phyloP scores from a whole-genome alignment of 2,888 invertebrate species.

The Anarsia innoxiella region DNA sequence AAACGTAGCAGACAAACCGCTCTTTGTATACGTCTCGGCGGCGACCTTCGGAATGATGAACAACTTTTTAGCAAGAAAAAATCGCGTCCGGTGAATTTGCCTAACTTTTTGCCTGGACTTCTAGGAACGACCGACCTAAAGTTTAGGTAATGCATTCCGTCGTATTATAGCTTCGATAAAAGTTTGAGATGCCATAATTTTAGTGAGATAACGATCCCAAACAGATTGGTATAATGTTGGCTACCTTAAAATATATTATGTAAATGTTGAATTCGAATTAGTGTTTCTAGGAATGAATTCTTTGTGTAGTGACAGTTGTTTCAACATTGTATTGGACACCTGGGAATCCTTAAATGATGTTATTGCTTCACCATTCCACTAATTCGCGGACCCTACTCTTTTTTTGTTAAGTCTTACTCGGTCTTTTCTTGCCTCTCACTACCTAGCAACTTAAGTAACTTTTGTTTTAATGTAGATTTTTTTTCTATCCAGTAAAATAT shows the following conservation, averaged over 20 bases:
- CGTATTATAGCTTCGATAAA: conserved; percentile 49
- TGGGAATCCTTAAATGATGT: conserved; percentile 4
- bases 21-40: conserved; percentile 69
- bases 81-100: conserved; percentile 67
- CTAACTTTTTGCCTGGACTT: conserved; percentile 65
- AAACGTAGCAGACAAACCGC: conserved; percentile 62
- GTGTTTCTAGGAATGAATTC: conserved; percentile 35
- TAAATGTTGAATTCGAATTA: conserved; percentile 38
- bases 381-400: too few species aligned
- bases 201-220: conserved; percentile 52
- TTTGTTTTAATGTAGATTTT: too few species aligned
- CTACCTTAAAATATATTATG: conserved; percentile 27
- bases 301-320: conserved; percentile 4
- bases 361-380: too few species aligned
- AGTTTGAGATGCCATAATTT: conserved; percentile 61
- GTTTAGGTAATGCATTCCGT: conserved; percentile 53
- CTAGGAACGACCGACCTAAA: conserved; percentile 52
- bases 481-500: too few species aligned
- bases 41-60: conserved; percentile 65
- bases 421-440: too few species aligned
- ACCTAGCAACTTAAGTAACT: too few species aligned
- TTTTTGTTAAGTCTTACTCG: too few species aligned
- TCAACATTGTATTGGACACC: conserved; percentile 1
- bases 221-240: conserved; percentile 21
- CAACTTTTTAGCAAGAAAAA: conserved; percentile 67